phyloP scores from a whole-genome alignment of 2,797 vertebrate species.

The Gallinago solitaria region DNA sequence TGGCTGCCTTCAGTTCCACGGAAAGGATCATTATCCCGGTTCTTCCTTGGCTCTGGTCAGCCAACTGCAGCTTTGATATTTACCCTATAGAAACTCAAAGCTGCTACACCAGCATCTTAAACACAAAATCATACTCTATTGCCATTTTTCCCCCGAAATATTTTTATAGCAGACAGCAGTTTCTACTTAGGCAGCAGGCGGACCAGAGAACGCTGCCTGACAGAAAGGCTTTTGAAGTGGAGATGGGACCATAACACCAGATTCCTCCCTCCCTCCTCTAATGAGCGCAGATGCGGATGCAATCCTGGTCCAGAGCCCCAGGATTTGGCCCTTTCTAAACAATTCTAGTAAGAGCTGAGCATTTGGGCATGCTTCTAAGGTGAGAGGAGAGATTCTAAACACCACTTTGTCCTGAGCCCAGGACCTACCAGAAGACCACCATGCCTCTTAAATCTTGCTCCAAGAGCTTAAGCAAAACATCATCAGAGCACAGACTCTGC shows the following conservation, averaged over 20 bases:
- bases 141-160: neutral
- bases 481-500: neutral
- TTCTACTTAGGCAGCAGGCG: slow-evolving; percentile 26
- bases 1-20: neutral
- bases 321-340: neutral
- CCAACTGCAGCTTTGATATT: neutral
- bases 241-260: neutral
- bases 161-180: slow-evolving; percentile 29
- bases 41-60: neutral
- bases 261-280: neutral
- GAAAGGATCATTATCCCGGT: neutral
- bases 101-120: slow-evolving; percentile 21
- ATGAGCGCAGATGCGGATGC: neutral
- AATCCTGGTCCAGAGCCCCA: neutral
- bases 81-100: neutral
- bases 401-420: neutral
- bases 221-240: slow-evolving; percentile 18
- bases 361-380: neutral
- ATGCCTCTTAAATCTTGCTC: neutral
- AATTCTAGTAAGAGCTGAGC: neutral
- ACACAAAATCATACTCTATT: neutral
- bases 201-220: slow-evolving; percentile 10
- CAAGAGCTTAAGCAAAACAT: rapidly evolving
- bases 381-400: neutral
- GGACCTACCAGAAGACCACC: neutral